These are phyloP conservation scores for Pelobates fuscus DNA, from an alignment of 2,113 vertebrate genomes.

Conservation along the genomic window DNA sequence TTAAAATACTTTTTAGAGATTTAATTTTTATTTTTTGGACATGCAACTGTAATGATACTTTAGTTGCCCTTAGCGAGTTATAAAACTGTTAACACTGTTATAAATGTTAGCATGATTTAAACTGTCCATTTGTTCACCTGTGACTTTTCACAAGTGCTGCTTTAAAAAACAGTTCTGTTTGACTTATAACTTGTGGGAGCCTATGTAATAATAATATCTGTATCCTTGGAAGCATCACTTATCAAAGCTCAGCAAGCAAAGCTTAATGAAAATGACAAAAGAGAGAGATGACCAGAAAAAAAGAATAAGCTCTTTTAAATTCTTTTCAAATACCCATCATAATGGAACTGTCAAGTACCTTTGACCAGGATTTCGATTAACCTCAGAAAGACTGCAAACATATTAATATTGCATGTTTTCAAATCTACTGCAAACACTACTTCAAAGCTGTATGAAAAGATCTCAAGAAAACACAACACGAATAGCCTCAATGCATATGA, in stretches of 20 bases:
- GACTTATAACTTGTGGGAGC: slow-evolving; percentile 14
- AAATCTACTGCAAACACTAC: no score
- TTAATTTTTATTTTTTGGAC: no score
- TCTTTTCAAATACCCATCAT: slow-evolving; percentile 33
- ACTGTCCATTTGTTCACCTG: background rate
- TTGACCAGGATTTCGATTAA: slow-evolving; percentile 19
- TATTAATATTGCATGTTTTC: no score
- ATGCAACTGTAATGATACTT: no score
- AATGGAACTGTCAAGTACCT: slow-evolving; percentile 19
- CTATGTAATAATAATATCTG: slow-evolving; percentile 36
- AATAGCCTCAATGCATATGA: no score
- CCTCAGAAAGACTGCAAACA: slow-evolving; percentile 1
- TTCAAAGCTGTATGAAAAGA: no score
- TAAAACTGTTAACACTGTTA: background rate
- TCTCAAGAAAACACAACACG: no score
- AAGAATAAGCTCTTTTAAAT: slow-evolving; percentile 22
- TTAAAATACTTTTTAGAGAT: no score
- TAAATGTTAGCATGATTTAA: background rate
- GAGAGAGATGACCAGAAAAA: slow-evolving; percentile 24
- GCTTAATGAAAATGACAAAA: slow-evolving; percentile 41
- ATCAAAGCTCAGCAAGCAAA: slow-evolving; percentile 30
- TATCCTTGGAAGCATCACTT: slow-evolving; percentile 39
- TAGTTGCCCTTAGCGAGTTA: no score
- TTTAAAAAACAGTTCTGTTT: slow-evolving; percentile 19
- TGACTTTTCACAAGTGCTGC: slow-evolving; percentile 6